These are phyloP conservation scores for Phenganax marumi DNA, from an alignment of 92 coral and sea anemone species.

Conservation along the genomic window DNA sequence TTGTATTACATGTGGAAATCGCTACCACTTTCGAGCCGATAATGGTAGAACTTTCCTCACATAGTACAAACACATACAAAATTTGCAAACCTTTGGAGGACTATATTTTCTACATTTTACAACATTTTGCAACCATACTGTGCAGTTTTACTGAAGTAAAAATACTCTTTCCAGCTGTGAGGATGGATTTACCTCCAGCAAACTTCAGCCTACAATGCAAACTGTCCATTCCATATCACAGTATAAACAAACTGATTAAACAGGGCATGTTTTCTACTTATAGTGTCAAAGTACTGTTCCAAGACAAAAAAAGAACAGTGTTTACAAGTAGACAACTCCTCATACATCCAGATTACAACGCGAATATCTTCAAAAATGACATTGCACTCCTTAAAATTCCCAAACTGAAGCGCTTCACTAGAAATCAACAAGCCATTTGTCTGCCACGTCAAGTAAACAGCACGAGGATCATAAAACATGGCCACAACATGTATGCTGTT, in stretches of 20 bases:
- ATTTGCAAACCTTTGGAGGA: too few relatives aligned
- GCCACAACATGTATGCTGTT: conserved; percentile 55
- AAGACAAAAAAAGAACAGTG: conserved; percentile 21
- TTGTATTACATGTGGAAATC: too few relatives aligned
- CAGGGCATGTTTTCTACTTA: not conserved
- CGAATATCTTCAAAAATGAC: conserved; percentile 44
- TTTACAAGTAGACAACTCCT: conserved; percentile 12
- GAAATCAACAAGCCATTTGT: conserved; percentile 46
- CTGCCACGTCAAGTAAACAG: conserved; percentile 55
- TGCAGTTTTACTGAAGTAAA: too few relatives aligned
- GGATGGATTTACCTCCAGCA: not conserved
- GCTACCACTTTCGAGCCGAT: too few relatives aligned
- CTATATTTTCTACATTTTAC: too few relatives aligned
- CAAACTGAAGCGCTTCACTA: conserved; percentile 37
- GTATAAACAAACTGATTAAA: not conserved
- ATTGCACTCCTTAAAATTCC: conserved; percentile 64
- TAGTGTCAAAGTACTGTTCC: not conserved
- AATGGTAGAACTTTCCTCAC: too few relatives aligned
- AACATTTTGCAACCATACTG: too few relatives aligned
- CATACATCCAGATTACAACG: conserved; percentile 53
- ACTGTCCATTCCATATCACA: not conserved
- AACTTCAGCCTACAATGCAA: not conserved
- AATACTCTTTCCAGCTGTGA: too few relatives aligned
- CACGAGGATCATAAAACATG: conserved; percentile 34
- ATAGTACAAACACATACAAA: not conserved